Evolutionary conservation across 2,797 vertebrate species (phyloP).

Genomic region (Bradypodion ventrale): DNA sequence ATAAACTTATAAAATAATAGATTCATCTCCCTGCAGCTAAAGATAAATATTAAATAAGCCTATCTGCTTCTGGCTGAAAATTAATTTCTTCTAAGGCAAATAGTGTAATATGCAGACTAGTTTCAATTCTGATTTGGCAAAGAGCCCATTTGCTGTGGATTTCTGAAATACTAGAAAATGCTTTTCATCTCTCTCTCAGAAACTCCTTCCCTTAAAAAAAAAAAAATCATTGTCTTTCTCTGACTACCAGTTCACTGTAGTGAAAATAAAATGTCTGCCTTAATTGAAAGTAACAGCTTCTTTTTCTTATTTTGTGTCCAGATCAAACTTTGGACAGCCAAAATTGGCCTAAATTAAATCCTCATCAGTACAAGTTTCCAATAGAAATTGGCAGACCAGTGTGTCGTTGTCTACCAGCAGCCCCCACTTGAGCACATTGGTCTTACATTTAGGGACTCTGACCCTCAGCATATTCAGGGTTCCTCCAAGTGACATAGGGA

Average conservation of each 20-base stretch:
- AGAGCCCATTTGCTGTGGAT: slow-evolving; percentile 73
- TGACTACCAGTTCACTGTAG: slow-evolving; percentile 36
- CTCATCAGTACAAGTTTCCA: no score
- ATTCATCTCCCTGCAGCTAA: slow-evolving; percentile 78
- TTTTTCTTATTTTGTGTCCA: no score
- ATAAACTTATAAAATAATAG: slow-evolving; percentile 79
- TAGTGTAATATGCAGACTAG: slow-evolving; percentile 74
- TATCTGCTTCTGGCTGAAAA: slow-evolving; percentile 77
- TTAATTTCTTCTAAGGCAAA: slow-evolving; percentile 83
- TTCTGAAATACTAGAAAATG: slow-evolving; percentile 68
- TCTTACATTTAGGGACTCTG: no score
- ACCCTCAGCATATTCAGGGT: no score
- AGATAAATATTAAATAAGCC: slow-evolving; percentile 84
- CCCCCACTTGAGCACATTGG: no score
- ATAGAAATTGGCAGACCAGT: no score
- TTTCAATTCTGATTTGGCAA: slow-evolving; percentile 80
- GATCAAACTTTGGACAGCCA: no score
- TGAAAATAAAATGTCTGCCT: slow-evolving; percentile 34
- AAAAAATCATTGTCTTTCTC: slow-evolving; percentile 65
- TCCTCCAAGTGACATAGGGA: no score
- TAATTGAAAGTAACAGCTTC: no score
- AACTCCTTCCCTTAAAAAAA: slow-evolving; percentile 59
- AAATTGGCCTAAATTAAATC: no score
- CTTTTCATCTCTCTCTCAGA: slow-evolving; percentile 65
- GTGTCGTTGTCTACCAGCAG: no score